Evolutionary conservation across 1,140 invertebrate species (phyloP).

Genomic region (Orchestia grillus): DNA sequence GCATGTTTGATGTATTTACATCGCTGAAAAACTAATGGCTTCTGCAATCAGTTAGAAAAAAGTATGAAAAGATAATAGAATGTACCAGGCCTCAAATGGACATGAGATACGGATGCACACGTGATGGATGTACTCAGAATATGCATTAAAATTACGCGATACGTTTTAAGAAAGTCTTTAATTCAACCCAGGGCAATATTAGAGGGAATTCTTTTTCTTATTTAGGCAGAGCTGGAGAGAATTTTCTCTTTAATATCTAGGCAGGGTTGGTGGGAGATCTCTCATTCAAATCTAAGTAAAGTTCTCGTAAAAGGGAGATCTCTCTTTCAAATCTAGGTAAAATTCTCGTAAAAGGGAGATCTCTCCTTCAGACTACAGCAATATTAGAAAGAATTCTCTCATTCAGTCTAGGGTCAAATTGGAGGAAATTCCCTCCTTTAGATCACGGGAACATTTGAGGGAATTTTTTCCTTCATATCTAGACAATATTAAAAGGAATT

Average conservation of each 20-base stretch:
- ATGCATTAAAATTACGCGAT: too few species aligned
- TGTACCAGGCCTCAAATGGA: too few species aligned
- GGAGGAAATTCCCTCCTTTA: not conserved
- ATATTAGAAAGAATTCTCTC: too few species aligned
- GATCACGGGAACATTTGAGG: not conserved
- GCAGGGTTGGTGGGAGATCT: not conserved
- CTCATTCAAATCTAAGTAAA: not conserved
- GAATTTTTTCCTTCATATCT: not conserved
- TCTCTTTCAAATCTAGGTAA: not conserved
- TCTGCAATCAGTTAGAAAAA: too few species aligned
- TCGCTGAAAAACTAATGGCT: too few species aligned
- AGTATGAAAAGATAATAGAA: too few species aligned
- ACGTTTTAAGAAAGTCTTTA: too few species aligned
- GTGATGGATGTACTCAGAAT: too few species aligned
- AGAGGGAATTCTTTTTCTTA: not conserved
- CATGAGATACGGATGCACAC: too few species aligned
- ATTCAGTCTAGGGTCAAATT: not conserved
- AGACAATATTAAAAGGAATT: not conserved
- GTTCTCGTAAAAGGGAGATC: not conserved
- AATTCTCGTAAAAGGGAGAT: not conserved
- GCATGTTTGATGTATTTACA: too few species aligned
- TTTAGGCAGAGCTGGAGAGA: not conserved
- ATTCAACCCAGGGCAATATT: not conserved
- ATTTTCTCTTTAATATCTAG: not conserved
- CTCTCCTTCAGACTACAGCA: too few species aligned